phyloP scores from a whole-genome alignment of 2,888 invertebrate species.

The Melinopterus prodromus region DNA sequence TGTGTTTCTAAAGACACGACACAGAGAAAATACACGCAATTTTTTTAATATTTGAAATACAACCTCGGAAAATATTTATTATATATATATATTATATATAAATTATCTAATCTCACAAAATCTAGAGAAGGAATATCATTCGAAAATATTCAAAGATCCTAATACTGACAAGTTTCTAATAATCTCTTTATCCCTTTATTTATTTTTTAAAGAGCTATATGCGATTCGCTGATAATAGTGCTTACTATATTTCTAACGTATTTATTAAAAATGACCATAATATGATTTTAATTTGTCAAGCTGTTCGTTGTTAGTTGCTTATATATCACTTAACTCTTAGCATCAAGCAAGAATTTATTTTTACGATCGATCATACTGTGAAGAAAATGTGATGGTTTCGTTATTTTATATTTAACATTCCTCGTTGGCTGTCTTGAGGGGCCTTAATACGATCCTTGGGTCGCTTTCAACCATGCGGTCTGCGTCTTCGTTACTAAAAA shows the following conservation, averaged over 20 bases:
- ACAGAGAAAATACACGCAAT: no score
- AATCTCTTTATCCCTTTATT: constrained; percentile 5
- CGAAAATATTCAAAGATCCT: neutral
- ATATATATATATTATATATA: neutral
- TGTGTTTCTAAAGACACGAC: neutral
- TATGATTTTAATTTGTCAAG: no score
- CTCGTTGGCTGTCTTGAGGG: constrained; percentile 68
- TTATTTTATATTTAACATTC: constrained; percentile 57
- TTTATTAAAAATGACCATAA: no score
- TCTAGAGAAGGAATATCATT: neutral
- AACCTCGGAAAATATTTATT: no score
- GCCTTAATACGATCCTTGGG: constrained; percentile 71
- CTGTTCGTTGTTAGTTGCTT: constrained; percentile 7
- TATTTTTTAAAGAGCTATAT: neutral
- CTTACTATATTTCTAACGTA: no score
- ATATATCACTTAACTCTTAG: no score
- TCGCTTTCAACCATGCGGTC: constrained; percentile 80
- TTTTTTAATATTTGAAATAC: no score
- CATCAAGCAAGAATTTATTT: neutral
- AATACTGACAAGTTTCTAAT: constrained; percentile 10
- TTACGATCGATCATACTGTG: neutral
- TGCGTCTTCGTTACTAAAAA: constrained; percentile 68
- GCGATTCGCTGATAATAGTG: no score
- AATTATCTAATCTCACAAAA: neutral
- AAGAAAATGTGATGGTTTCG: neutral